These are phyloP conservation scores for Oasisia sp. DNA, from an alignment of 2,888 invertebrate species.

Conservation along the genomic window DNA sequence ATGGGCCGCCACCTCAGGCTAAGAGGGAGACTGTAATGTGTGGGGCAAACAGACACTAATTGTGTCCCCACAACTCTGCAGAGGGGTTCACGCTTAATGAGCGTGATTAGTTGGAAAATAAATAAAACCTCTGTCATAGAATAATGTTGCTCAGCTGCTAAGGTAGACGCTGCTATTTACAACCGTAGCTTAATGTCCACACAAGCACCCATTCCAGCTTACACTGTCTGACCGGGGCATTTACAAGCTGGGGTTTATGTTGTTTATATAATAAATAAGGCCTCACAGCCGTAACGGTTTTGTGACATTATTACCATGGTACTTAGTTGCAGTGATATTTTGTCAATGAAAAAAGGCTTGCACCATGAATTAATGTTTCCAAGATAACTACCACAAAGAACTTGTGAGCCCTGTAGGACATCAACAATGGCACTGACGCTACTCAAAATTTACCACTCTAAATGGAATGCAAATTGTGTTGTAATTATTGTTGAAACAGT, in stretches of 20 bases:
- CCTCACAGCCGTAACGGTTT: neutral
- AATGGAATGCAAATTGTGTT: too few species aligned
- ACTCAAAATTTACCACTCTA: neutral
- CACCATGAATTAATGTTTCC: neutral
- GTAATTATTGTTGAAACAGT: too few species aligned
- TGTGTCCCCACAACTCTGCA: neutral
- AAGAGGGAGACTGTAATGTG: neutral
- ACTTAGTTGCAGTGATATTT: neutral
- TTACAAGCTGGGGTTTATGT: neutral
- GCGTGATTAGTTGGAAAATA: neutral
- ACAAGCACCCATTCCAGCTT: neutral
- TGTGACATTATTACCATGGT: neutral
- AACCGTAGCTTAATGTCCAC: neutral
- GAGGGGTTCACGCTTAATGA: neutral
- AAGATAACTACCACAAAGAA: neutral
- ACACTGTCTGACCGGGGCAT: neutral
- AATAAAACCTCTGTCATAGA: neutral
- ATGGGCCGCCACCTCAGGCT: neutral
- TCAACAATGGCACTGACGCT: neutral
- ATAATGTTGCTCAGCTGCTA: neutral
- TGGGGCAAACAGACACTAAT: neutral
- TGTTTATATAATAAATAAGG: neutral
- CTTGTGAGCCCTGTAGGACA: neutral
- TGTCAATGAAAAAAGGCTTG: neutral
- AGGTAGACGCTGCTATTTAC: neutral